Percentiles rank a stretch among this genome's conserved stretches.
Conservation (phyloP, 2,888 invertebrate species). For the Thymelicus sylvestris region DNA sequence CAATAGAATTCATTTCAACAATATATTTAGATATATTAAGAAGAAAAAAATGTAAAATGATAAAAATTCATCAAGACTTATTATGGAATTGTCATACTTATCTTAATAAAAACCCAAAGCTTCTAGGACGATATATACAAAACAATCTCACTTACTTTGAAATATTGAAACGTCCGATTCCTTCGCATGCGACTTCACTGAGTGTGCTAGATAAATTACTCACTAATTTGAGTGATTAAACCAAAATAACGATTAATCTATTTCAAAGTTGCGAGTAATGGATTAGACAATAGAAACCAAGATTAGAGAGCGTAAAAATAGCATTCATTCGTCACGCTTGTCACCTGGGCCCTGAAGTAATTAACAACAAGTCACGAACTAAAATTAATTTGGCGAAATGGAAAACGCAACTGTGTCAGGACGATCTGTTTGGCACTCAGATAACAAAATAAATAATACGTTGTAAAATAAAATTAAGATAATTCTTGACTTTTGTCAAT, state of each 20-base stretch:
- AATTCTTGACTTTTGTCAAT: no score
- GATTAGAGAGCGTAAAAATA: slow-evolving; percentile 6
- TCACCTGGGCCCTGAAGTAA: slow-evolving; percentile 14
- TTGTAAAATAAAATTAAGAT: neutral
- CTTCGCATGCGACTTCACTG: neutral
- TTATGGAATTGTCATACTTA: no score
- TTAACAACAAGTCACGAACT: slow-evolving; percentile 25
- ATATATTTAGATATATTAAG: no score
- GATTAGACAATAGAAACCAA: slow-evolving; percentile 7
- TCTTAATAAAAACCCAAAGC: no score
- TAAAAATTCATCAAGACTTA: no score
- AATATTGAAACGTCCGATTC: neutral
- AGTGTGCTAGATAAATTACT: neutral
- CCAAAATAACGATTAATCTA: slow-evolving; percentile 3
- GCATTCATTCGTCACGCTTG: slow-evolving; percentile 12
- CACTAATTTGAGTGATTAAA: slow-evolving; percentile 1
- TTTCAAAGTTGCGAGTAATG: slow-evolving; percentile 5
- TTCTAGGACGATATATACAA: no score
- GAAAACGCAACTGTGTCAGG: neutral
- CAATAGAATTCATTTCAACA: neutral
- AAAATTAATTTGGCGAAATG: slow-evolving; percentile 10
- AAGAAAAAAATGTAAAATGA: no score
- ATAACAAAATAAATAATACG: neutral
- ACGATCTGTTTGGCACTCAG: neutral
- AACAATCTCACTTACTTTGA: no score